Percentiles rank a stretch among this genome's conserved stretches.
Evolutionary conservation across 2,797 vertebrate genomes (phyloP).

Genomic region (Hybognathus amarus): DNA sequence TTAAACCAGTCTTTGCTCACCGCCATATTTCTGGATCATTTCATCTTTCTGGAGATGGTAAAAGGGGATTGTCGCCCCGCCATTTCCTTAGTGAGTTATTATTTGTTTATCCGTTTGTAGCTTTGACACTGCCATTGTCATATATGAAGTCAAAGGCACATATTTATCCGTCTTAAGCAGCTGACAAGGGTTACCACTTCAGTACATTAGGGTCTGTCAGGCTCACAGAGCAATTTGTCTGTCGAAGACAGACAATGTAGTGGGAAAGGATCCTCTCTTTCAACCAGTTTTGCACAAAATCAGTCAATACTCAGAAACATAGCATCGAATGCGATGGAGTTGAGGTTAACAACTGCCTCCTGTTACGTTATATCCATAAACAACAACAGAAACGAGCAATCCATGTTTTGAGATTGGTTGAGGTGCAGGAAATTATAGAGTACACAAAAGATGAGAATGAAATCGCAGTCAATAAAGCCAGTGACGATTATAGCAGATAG

Average conservation of each 20-base stretch:
- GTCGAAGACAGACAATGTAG: constrained; percentile 36
- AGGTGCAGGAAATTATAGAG: constrained; percentile 89
- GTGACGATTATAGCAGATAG: constrained; percentile 93
- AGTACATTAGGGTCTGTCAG: constrained; percentile 49
- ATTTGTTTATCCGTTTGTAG: constrained; percentile 45
- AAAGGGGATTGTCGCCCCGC: constrained; percentile 22
- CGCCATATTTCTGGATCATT: constrained; percentile 17
- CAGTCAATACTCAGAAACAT: constrained; percentile 56
- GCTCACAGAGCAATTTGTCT: constrained; percentile 32
- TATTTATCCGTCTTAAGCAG: constrained; percentile 54
- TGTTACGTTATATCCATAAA: constrained; percentile 58
- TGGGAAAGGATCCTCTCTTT: constrained; percentile 41
- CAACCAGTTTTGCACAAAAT: constrained; percentile 37
- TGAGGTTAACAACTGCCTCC: constrained; percentile 60
- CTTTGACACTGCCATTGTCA: constrained; percentile 54
- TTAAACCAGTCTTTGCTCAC: neutral
- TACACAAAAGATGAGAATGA: constrained; percentile 94
- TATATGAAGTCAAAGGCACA: constrained; percentile 50
- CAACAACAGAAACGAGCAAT: constrained; percentile 55
- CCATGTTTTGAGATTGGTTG: constrained; percentile 55
- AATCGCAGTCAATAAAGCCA: constrained; percentile 93
- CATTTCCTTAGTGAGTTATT: constrained; percentile 43
- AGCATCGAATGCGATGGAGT: constrained; percentile 37
- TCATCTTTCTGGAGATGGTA: constrained; percentile 12
- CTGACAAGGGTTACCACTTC: constrained; percentile 42